phyloP scores from a whole-genome alignment of 2,888 invertebrate species.

The Drosophila dives region DNA sequence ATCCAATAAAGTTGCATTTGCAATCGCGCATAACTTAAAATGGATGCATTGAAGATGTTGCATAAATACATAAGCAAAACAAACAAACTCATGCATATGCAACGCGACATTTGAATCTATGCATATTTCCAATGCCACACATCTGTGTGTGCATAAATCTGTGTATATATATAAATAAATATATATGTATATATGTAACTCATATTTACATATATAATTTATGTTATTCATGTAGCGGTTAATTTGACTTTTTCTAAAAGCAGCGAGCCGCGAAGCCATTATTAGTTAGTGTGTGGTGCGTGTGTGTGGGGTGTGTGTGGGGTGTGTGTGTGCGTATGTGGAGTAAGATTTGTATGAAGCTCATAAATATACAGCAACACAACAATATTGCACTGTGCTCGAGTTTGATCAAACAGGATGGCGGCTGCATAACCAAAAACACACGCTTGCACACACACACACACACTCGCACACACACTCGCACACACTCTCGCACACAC shows the following conservation, averaged over 20 bases:
- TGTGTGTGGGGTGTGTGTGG: neutral
- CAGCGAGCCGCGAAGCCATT: constrained; percentile 11
- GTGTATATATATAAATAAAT: neutral
- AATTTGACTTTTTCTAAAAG: constrained; percentile 45
- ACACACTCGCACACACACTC: constrained; percentile 15
- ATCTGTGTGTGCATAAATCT: neutral
- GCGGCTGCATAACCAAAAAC: constrained; percentile 37
- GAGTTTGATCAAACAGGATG: constrained; percentile 74
- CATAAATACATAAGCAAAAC: constrained; percentile 53
- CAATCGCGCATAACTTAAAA: constrained; percentile 67
- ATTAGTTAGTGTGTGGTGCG: neutral
- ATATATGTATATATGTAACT: neutral
- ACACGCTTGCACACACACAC: constrained; percentile 3
- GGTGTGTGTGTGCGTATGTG: neutral
- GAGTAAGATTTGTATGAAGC: constrained; percentile 30
- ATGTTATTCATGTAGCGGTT: constrained; percentile 47
- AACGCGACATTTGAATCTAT: constrained; percentile 29
- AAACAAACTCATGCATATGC: constrained; percentile 55
- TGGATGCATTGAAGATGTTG: constrained; percentile 53
- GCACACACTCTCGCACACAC: constrained; percentile 9
- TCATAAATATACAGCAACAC: constrained; percentile 73
- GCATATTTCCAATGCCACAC: constrained; percentile 3
- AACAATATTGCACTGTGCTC: constrained; percentile 47
- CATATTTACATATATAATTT: neutral
- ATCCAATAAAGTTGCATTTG: constrained; percentile 68